phyloP scores from a whole-genome alignment of 2,113 vertebrate species.

The Melanotaenia duboulayi region DNA sequence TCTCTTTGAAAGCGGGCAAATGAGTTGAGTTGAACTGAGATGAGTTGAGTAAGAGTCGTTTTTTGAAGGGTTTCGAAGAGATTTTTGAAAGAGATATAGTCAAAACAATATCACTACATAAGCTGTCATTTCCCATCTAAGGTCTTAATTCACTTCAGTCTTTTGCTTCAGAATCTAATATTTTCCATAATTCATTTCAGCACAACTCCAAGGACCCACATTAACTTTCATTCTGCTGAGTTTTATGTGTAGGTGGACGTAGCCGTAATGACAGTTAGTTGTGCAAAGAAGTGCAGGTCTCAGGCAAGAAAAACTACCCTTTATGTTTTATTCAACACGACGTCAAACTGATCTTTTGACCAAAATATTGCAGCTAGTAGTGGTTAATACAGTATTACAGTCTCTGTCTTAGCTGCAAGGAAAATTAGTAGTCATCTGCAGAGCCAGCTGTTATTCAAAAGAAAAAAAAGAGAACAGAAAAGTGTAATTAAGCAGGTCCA shows the following conservation, averaged over 20 bases:
- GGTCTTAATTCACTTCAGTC: too few relatives aligned
- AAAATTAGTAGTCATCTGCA: background rate
- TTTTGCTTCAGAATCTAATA: slow-evolving; percentile 10
- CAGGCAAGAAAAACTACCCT: slow-evolving; percentile 4
- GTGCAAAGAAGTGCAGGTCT: background rate
- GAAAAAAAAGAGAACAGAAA: background rate
- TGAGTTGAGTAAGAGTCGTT: too few relatives aligned
- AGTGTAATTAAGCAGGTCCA: slow-evolving; percentile 10
- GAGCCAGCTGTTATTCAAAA: too few relatives aligned
- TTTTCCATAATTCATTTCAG: slow-evolving; percentile 35
- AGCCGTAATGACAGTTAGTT: slow-evolving; percentile 25
- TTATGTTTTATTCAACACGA: slow-evolving; percentile 1
- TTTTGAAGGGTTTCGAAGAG: too few relatives aligned
- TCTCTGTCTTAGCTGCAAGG: background rate
- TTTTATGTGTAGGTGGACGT: slow-evolving; percentile 38
- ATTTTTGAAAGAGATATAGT: too few relatives aligned
- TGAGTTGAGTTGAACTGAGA: too few relatives aligned
- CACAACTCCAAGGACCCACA: slow-evolving; percentile 16
- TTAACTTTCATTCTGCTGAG: slow-evolving; percentile 25
- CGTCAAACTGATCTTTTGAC: slow-evolving; percentile 1
- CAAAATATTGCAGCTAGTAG: background rate
- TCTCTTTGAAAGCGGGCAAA: too few relatives aligned
- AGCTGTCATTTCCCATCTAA: too few relatives aligned
- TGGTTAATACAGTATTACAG: background rate
- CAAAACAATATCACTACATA: too few relatives aligned